Evolutionary conservation across 2,797 vertebrate genomes (phyloP), one percentile per base, ranked within the genome.

Genomic region (Halcyon badia): DNA sequence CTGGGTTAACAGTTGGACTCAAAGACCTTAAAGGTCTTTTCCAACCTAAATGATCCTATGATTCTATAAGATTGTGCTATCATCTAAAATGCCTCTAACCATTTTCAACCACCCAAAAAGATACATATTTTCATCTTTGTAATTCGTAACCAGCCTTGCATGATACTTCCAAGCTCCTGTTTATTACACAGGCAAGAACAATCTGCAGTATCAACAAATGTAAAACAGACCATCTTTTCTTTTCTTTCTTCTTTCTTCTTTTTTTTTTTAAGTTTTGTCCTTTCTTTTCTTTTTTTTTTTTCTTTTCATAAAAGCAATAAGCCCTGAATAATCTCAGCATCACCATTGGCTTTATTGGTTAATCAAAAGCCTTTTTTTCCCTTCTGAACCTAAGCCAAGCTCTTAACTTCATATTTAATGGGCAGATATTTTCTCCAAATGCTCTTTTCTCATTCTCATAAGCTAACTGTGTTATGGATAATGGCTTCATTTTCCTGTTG

Each of bases 331-430:
- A 95, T 91, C 82, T 96, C 88, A 93, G 51, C 83, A 94, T 93
- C 88, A 87, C 88, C 77, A 84, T 35, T 93, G 94, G 62, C 70
- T 96, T 97, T 96, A 94, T 85, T 85, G 80, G 87, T 96, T 95
- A 95, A 97, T 91, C 94, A 95, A 95, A 97, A 94, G 62, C 42
- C 75, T 94, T 94, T 92, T 94, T 91, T 58, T 33, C 33, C 89
- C 39, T 95, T 94, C 93, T 96, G 96, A 94, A 87, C 60, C 39
- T 66, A 93, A 94, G 87, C 94, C 93, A 97, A 94, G 85, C 91
- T 96, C 87, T 96, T 96, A 97, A 91, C 93, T 95, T 92, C 60
- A 52, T 95, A 91, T 95, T 95, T 96, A 95, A 95, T 94, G 87
- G 94, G 95, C 62, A 95, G 91, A 94, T 92, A 96, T 94, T 93